A percentile compares a stretch with the other conserved stretches of the same genome.
Evolutionary conservation across 2,797 vertebrate species (phyloP).

Genomic region (Galagoides demidoff): DNA sequence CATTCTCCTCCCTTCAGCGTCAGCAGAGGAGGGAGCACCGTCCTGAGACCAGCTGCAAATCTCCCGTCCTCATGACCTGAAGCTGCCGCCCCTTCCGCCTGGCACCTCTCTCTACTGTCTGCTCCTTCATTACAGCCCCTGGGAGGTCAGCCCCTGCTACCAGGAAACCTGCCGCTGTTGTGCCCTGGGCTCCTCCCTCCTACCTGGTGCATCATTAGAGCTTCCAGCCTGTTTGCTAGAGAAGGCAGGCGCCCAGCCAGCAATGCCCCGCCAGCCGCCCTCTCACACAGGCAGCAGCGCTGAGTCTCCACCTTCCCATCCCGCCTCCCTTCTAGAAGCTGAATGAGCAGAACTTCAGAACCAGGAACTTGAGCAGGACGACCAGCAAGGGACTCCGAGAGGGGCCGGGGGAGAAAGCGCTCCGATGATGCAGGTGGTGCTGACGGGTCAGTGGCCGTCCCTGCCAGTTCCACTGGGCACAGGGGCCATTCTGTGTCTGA

Average conservation of each 20-base stretch:
- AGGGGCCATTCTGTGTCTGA: neutral
- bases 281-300: neutral
- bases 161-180: fast-evolving
- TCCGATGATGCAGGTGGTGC: fast-evolving
- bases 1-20: fast-evolving
- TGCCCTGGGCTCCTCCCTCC: no score
- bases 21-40: neutral
- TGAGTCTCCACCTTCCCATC: neutral
- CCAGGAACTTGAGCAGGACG: neutral
- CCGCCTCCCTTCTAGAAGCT: fast-evolving
- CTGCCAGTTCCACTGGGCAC: fast-evolving
- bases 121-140: fast-evolving
- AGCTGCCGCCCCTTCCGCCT: no score
- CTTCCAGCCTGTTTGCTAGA: no score
- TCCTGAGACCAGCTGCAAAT: fast-evolving
- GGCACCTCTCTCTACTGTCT: fast-evolving
- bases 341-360: neutral
- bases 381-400: neutral
- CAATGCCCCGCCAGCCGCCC: fast-evolving
- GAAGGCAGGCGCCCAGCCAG: fast-evolving
- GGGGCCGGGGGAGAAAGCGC: neutral
- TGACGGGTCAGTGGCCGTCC: no score
- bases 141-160: fast-evolving
- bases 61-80: fast-evolving
- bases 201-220: neutral